Conservation (phyloP, 2,797 vertebrate species). For the Melanotaenia maccullochi region DNA sequence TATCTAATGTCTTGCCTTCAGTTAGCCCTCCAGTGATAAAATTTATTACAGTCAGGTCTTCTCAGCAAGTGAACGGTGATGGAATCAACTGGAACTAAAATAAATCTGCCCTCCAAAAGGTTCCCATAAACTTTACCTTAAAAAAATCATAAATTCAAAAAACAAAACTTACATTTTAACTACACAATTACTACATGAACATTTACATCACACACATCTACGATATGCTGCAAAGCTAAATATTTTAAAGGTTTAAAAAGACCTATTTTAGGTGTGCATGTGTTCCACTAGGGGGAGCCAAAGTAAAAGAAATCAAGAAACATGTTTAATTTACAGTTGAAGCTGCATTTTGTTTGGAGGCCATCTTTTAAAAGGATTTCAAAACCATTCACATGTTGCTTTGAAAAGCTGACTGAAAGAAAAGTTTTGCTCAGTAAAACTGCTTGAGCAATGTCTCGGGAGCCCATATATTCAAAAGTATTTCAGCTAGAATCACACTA, state of each 20-base stretch:
- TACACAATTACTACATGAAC: background rate
- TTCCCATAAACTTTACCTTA: background rate
- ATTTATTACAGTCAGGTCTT: slow-evolving; percentile 1
- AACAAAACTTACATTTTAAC: background rate
- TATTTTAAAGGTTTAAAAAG: background rate
- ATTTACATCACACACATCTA: background rate
- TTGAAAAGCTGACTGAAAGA: background rate
- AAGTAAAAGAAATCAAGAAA: background rate
- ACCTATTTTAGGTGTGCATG: background rate
- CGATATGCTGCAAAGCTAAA: background rate
- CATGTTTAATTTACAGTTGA: background rate
- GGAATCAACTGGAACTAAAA: background rate
- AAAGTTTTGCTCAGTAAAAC: background rate
- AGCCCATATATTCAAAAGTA: background rate
- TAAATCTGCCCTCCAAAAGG: background rate
- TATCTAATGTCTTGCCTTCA: slow-evolving; percentile 24
- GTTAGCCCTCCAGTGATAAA: slow-evolving; percentile 7
- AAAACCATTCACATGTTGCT: background rate
- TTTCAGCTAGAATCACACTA: background rate
- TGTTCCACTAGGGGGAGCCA: slow-evolving; percentile 4
- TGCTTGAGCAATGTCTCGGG: background rate
- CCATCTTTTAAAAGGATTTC: background rate
- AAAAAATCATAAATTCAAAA: background rate
- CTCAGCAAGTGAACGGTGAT: background rate
- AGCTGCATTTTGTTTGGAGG: background rate